Evolutionary conservation across 2,888 invertebrate genomes (phyloP), one percentile per base, ranked within the genome.

Genomic region (Neoscelio sp.): DNA sequence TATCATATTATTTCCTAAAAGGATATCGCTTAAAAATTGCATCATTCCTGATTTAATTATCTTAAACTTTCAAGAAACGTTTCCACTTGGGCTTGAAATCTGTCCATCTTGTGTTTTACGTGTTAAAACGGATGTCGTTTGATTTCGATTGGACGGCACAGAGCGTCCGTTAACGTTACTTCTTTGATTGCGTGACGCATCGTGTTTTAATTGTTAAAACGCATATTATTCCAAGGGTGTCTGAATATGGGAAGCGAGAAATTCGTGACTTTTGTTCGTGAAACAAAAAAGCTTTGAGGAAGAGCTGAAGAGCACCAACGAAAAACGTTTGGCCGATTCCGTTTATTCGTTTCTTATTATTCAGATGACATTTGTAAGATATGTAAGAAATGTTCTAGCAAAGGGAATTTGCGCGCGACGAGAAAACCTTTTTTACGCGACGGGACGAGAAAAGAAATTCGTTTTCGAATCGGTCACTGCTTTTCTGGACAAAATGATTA

Each of bases 361-460:
- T 73, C 46, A 35, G 28, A 68, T 68, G 33, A 50, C 46, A 48
- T 60, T 73, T 74, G 78, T 68, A 68, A 74, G 44, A 74, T 74
- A 78, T 68, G 68, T 74, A 70, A 60, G 64, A 78, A 68, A 58
- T 56, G 42, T 70, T 74, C 33, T 44, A 52, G 56, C 42, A 56
- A 56, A 50, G 15, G 48, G 23, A 70, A 75, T 46, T 60, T 60
- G 42, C 44, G 42, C 44, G 40, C 35, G 20, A 50, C 28, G 44
- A 50, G 13, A 35, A 50, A 58, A 18, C 10, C 10, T 12, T 52
- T 52, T 23, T n/a, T 38, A 30, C 13, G 2, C 28, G 10, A 64
- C 13, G 4, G 8, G 38, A 13, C 26, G 23, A 26, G 8, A 18
- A 38, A 67, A 12, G 7, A 18, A 48, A 52, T 12, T 56, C 13